phyloP scores from a whole-genome alignment of 2,888 invertebrate species.

The Lasioglossum marginatum region DNA sequence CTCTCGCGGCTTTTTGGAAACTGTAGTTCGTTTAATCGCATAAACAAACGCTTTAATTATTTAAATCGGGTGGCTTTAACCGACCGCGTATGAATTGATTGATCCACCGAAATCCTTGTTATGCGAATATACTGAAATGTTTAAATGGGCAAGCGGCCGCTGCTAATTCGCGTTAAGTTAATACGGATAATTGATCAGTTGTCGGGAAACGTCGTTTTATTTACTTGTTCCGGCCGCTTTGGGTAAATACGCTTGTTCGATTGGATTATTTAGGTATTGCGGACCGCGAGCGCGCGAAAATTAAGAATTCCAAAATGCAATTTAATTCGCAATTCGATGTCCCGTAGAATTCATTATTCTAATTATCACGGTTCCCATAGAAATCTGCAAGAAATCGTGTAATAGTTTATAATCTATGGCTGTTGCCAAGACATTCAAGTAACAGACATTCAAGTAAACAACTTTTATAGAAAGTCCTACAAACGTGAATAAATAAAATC shows the following conservation, averaged over 20 bases:
- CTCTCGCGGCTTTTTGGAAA: not conserved
- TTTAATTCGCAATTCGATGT: not conserved
- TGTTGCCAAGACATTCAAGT: too few species aligned
- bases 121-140: not conserved
- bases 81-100: not conserved
- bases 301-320: not conserved
- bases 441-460: too few species aligned
- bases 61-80: not conserved
- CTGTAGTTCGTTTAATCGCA: not conserved
- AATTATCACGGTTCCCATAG: too few species aligned
- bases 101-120: not conserved
- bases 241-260: not conserved
- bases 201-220: not conserved
- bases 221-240: not conserved
- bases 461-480: too few species aligned
- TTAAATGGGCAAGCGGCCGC: not conserved
- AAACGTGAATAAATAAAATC: not conserved
- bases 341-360: not conserved
- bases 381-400: too few species aligned
- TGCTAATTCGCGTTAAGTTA: constrained; percentile 9
- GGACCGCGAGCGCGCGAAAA: not conserved
- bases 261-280: not conserved
- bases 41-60: not conserved
- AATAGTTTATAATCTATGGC: too few species aligned
- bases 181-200: not conserved